Evolutionary conservation across 2,888 invertebrate species (phyloP), one percentile per base, ranked within the genome.

Genomic region (Pseudococcus viburni): DNA sequence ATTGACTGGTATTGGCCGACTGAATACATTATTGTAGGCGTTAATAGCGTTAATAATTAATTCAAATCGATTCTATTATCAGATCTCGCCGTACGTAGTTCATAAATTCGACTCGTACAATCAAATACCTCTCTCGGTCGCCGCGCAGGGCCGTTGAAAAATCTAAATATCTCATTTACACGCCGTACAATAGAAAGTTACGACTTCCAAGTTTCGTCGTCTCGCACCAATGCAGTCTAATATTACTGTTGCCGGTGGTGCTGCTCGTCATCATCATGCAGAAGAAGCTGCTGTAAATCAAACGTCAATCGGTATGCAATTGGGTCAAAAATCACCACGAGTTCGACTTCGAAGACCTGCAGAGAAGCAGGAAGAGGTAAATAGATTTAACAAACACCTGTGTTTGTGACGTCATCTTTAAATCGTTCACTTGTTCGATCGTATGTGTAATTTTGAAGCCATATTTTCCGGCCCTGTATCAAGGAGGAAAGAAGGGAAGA

Each of bases 311-410:
- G 64, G 19, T 19, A 9, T 8, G 19, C 8, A 64, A 64, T 19
- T 64, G 22, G 64, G 64, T 64, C 64, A 64, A 22, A 64, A 64
- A 64, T 64, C 64, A 22, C 64, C 64, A 64, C 64, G 64, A 64
- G 19, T 22, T 51, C 51, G 51, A 51, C 51, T 51, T 5, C 8
- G 9, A 12, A 46, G 46, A 46, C 3, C 1, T 33, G 51, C 5
- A 51, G 15, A 51, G 17, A 51, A 17, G 1, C 17, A 51, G 51
- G 51, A 17, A 51, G 17, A 15, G 17, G 17, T 51, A 17, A 51
- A 51, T 51, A 51, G 1, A 15, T 51, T 11, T 46, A 8, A 46
- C 0, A 46, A 5, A 12, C 46, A 46, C 46, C 46, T 46, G 46
- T 46, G 5, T 12, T 8, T 46, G 46, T 46, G 46, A 46, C 46